A percentile compares a stretch with the other conserved stretches of the same genome.
phyloP scores from a whole-genome alignment of 2,888 invertebrate genomes.

The Lasiommata megera region DNA sequence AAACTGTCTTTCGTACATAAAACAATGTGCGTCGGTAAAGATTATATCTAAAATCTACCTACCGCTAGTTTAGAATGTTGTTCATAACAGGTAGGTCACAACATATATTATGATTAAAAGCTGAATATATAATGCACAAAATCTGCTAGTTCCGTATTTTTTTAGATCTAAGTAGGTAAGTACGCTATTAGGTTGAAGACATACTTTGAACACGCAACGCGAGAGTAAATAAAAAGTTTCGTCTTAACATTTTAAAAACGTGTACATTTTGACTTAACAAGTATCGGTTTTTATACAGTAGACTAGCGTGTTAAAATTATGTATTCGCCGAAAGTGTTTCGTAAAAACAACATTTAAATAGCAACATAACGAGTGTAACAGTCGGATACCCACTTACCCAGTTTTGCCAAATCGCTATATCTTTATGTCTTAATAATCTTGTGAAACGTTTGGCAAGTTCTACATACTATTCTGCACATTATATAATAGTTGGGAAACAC shows the following conservation, averaged over 20 bases:
- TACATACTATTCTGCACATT: conserved; percentile 5
- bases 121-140: too few species aligned
- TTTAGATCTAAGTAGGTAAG: too few species aligned
- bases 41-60: neutral
- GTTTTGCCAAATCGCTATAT: conserved; percentile 7
- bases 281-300: too few species aligned
- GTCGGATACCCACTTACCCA: neutral
- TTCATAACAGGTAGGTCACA: neutral
- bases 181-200: too few species aligned
- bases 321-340: neutral
- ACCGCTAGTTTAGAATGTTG: neutral
- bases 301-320: neutral
- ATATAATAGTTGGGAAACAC: conserved; percentile 9
- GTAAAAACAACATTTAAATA: neutral
- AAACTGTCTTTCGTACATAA: too few species aligned
- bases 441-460: conserved; percentile 2
- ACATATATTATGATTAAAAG: neutral
- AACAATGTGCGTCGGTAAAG: too few species aligned
- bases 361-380: neutral
- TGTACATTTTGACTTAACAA: too few species aligned
- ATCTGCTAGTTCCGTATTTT: too few species aligned
- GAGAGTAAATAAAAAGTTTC: too few species aligned
- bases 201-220: too few species aligned
- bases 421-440: conserved; percentile 7
- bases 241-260: too few species aligned